Conservation (phyloP, 2,888 invertebrate species). For the Cephus nigrinus region DNA sequence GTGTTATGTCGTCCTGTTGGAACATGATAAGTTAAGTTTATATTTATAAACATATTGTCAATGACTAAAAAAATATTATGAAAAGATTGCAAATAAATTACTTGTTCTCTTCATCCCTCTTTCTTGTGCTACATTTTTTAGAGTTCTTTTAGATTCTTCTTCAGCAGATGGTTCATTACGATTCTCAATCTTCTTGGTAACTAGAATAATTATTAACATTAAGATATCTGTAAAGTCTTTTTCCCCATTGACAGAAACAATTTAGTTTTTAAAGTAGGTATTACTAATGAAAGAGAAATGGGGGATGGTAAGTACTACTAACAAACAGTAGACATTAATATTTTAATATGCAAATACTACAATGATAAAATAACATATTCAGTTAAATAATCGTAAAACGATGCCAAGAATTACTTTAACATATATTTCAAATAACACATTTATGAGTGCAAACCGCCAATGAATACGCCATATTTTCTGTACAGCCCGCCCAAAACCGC, state of each 20-base stretch:
- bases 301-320: not conserved
- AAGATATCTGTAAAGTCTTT: not conserved
- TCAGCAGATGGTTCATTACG: conserved; percentile 25
- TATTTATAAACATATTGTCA: not conserved
- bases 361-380: not conserved
- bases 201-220: not conserved
- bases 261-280: not conserved
- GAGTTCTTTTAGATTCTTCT: conserved; percentile 15
- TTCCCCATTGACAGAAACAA: not conserved
- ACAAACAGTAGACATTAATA: not conserved
- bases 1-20: not conserved
- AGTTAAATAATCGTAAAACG: not conserved
- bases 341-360: not conserved
- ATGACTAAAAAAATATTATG: not conserved
- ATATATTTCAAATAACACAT: not conserved
- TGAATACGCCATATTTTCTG: conserved; percentile 38
- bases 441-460: conserved; percentile 41
- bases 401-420: not conserved
- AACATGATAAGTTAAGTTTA: not conserved
- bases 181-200: conserved; percentile 21
- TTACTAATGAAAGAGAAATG: not conserved
- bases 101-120: conserved; percentile 23
- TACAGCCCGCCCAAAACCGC: conserved; percentile 43
- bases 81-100: not conserved
- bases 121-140: conserved; percentile 21